A percentile compares a stretch with the other conserved stretches of the same genome.
Evolutionary conservation across 2,888 invertebrate genomes (phyloP).

Genomic region (Cheiracanthium punctorium): DNA sequence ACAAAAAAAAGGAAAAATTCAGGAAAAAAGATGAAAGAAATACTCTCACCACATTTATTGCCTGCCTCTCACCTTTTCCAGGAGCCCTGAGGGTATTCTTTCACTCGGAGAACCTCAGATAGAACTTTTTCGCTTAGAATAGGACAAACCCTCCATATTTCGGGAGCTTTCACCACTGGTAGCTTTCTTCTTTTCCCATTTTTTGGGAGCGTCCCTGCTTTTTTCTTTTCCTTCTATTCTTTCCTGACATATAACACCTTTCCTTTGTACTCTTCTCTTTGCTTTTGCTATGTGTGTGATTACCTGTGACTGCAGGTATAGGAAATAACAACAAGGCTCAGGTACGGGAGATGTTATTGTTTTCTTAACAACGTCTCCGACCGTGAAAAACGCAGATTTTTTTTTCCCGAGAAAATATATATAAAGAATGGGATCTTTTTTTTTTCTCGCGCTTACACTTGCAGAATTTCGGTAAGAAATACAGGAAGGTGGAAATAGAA

Average conservation of each 20-base stretch:
- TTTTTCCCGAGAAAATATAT: background rate
- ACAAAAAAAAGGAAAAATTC: conserved; percentile 26
- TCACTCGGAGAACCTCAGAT: conserved; percentile 54
- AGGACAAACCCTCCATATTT: conserved; percentile 47
- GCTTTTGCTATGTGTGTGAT: conserved; percentile 42
- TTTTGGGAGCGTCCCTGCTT: background rate
- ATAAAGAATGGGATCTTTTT: background rate
- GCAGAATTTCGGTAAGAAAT: background rate
- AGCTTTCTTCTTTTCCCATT: background rate
- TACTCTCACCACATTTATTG: conserved; percentile 61
- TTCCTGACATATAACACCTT: conserved; percentile 12
- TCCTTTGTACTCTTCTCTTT: background rate
- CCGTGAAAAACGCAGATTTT: conserved; percentile 35
- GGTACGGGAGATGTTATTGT: conserved; percentile 43
- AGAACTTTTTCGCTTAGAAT: conserved; percentile 51
- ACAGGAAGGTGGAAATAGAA: background rate
- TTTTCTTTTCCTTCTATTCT: background rate
- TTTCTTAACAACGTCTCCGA: conserved; percentile 53
- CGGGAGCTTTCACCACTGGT: conserved; percentile 14
- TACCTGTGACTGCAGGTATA: conserved; percentile 46
- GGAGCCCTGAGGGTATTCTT: conserved; percentile 41
- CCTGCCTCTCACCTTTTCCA: conserved; percentile 45
- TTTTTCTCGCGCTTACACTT: background rate
- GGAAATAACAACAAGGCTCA: conserved; percentile 56
- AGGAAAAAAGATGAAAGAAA: conserved; percentile 16